Evolutionary conservation across 2,113 vertebrate species (phyloP), one percentile per base, ranked within the genome.

Genomic region (Craseonycteris thonglongyai): DNA sequence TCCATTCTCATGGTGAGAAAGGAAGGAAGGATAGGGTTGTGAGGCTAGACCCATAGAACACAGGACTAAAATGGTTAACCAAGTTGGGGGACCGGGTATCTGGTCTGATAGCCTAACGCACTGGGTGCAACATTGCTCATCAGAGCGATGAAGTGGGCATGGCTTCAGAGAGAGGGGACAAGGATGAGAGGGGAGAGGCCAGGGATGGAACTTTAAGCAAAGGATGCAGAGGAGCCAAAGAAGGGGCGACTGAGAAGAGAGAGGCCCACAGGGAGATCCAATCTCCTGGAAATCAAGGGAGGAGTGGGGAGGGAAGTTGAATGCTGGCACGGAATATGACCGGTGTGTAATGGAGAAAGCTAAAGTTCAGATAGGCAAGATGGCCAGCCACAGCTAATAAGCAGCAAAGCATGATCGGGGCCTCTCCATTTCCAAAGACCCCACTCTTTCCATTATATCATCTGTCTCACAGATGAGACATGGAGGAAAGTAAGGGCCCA

Each of bases 181-280:
- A 16, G 2, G 38, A 4, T 2, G 6, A 35, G 33, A 28, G 24
- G 15, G 2, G 7, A 76, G 21, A 16, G 4, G 1, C 6, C 42
- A 81, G 16, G 9, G 13, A 19, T 22, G 6, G 40, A 54, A 40
- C 21, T 21, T 74, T 30, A 74, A 14, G 10, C 68, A 14, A 16
- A 51, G 49, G 12, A 51, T 19, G 58, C 11, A 14, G 59, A 61
- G 51, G 56, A 38, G 28, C 4, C 24, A 47, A 4, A n/a, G 16
- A 38, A 35, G 26, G 7, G 38, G 56, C 28, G 15, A 38, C 4
- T 42, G 42, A 56, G 76, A 71, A 76, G 47, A 51, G 11, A 28
- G 72, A 58, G 18, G 56, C 9, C 33, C 2, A 5, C n/a, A 51
- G 42, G 45, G 14, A 10, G 47, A 54, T 66, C 7, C 26, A 5